Conservation (phyloP, 2,888 invertebrate genomes). For the Brachypalpus laphriformis region DNA sequence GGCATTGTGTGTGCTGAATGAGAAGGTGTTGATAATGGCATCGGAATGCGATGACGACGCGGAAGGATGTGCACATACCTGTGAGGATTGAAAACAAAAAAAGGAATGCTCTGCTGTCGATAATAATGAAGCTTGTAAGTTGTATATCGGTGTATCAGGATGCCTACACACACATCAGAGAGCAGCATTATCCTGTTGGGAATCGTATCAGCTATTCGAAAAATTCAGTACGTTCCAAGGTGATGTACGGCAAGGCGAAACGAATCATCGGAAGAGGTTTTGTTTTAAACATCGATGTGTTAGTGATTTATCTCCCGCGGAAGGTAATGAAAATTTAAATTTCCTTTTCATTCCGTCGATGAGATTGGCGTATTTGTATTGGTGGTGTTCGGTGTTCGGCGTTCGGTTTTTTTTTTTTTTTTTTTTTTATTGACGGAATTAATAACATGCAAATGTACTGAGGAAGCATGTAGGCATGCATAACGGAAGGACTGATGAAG, state of each 20-base stretch:
- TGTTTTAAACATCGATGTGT: neutral
- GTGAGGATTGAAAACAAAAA: neutral
- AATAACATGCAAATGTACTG: conserved; percentile 18
- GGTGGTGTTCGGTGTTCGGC: neutral
- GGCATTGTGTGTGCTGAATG: neutral
- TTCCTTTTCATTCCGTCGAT: conserved; percentile 20
- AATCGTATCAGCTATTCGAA: conserved; percentile 30
- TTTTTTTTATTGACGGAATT: conserved; percentile 2
- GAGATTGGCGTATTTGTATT: neutral
- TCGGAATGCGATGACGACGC: conserved; percentile 21
- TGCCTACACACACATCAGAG: neutral
- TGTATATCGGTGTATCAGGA: conserved; percentile 6
- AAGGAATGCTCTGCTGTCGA: neutral
- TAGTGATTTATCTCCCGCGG: neutral
- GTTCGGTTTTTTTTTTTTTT: neutral
- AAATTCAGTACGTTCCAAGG: neutral
- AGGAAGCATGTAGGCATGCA: conserved; percentile 5
- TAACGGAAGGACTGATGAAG: neutral
- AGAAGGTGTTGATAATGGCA: neutral
- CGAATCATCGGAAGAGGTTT: neutral
- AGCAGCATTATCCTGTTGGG: conserved; percentile 26
- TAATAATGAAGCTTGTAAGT: conserved; percentile 33
- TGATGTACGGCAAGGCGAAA: neutral
- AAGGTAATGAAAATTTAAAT: conserved; percentile 41
- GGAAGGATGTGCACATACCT: conserved; percentile 29